Base-by-base conservation (phyloP, 2,888 invertebrate species). In the Synanthedon vespiformis region DNA sequence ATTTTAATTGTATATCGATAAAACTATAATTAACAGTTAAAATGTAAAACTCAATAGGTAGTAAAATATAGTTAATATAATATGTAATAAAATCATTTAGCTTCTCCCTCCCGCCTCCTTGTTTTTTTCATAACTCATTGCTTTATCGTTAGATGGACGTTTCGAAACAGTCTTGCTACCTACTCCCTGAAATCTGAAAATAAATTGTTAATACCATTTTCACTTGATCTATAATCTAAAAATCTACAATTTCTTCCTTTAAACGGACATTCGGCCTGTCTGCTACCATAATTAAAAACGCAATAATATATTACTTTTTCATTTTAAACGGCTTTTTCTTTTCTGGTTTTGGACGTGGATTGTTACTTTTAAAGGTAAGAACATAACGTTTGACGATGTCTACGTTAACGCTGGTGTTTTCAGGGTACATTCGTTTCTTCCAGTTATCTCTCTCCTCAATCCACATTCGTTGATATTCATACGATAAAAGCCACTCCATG, bases 391-490 rank as follows among this genome's bases (percentile, higher is more conserved):
- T 88, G 0, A 88, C 82, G 18, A 87, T 58, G 58, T 88, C 87
- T 2, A 84, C 75, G 54, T 84, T 85, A 8, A 77, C 75, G 0
- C 74, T 74, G 0, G 69, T 75, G 41, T 80, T 82, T 66, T 88
- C 88, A 4, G 88, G 86, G 59, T 89, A 89, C 71, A 87, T 88
- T 44, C 87, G 80, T 63, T 88, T 88, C 58, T 88, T 84, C 81
- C 89, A 90, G 40, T 70, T 65, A 48, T 84, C 86, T 54, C 88
- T 72, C 73, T 90, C 90, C 41, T 86, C 77, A n/a, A 89, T 54
- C 90, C 90, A 90, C 75, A 88, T 84, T 58, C 89, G 76, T 62
- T 88, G 82, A 65, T 90, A 90, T 65, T 90, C 90, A 58, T 89
- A 81, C 1, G 88, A 88, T 60, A 90, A 62, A 48, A 90, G 64